Evolutionary conservation across 2,888 invertebrate species (phyloP), one percentile per base, ranked within the genome.

Genomic region (Zaprionus lineosus): DNA sequence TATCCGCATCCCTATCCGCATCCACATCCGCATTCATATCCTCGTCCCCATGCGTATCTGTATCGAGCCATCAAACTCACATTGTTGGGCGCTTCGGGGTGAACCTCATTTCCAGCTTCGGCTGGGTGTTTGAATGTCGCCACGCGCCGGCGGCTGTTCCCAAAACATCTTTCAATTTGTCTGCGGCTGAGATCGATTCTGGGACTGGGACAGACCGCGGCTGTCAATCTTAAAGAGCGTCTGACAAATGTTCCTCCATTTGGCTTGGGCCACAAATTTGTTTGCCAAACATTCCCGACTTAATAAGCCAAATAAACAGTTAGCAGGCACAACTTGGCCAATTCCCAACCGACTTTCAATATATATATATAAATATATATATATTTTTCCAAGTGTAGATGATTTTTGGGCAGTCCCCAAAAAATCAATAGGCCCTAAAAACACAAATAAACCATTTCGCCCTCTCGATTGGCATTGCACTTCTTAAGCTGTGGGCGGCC

Each of bases 281-380:
- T n/a, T n/a, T n/a, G n/a, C n/a, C n/a, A n/a, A n/a, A n/a, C n/a
- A n/a, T 34, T 39, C 19, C 16, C n/a, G 26, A 40, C 34, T 31
- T 48, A 63, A 70, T 57, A 63, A 63, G 62, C 40, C 33, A 53
- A 50, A 51, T n/a, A 40, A 43, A 36, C 46, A 19, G 37, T 31
- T 31, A 14, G 4, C 31, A 31, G 46, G 51, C 36, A 52, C 15
- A 40, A 26, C 31, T 40, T 39, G 43, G 11, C 19, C 19, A 21
- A 28, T 26, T 2, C 16, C 37, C 12, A 29, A 31, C 15, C 1
- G 1, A n/a, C 9, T 18, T 29, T 15, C 51, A 63, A 37, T 26
- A 53, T 33, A n/a, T n/a, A n/a, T n/a, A n/a, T n/a, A n/a, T n/a
- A n/a, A n/a, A n/a, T n/a, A n/a, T n/a, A n/a, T n/a, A n/a, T n/a